These are phyloP conservation scores for Siniperca obscura DNA, from an alignment of 2,797 vertebrate species.

Conservation along the genomic window DNA sequence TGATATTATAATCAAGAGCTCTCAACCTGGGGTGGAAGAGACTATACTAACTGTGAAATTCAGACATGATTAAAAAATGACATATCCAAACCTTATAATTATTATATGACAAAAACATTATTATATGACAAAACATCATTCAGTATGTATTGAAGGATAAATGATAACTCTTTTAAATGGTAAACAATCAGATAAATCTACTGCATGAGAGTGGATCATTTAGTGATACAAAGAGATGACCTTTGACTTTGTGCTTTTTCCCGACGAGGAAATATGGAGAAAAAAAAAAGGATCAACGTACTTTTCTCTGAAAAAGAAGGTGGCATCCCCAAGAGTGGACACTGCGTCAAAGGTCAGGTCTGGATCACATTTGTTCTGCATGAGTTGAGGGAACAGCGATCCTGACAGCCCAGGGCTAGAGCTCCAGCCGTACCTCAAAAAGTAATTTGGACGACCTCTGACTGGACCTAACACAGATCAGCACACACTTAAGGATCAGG, in stretches of 20 bases:
- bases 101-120: neutral
- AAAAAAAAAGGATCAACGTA: slow-evolving; percentile 24
- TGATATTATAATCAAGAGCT: neutral
- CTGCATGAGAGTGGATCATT: neutral
- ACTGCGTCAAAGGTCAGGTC: slow-evolving; percentile 80
- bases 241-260: neutral
- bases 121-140: neutral
- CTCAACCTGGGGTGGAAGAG: neutral
- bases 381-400: slow-evolving; percentile 55
- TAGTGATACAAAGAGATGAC: neutral
- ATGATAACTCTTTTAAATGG: no score
- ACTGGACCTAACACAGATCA: slow-evolving; percentile 67
- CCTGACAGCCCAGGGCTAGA: slow-evolving; percentile 62
- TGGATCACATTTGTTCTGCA: slow-evolving; percentile 78
- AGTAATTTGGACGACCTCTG: slow-evolving; percentile 41
- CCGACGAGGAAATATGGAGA: neutral
- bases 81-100: neutral
- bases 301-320: slow-evolving; percentile 82
- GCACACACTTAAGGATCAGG: neutral
- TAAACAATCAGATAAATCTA: neutral
- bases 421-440: slow-evolving; percentile 61
- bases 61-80: neutral
- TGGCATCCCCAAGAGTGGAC: slow-evolving; percentile 73
- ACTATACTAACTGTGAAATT: no score
- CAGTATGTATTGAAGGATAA: no score